Percentiles rank a stretch among this genome's conserved stretches.
These are phyloP conservation scores for Acleris laterana DNA, from an alignment of 2,888 invertebrate species.

Conservation along the genomic window DNA sequence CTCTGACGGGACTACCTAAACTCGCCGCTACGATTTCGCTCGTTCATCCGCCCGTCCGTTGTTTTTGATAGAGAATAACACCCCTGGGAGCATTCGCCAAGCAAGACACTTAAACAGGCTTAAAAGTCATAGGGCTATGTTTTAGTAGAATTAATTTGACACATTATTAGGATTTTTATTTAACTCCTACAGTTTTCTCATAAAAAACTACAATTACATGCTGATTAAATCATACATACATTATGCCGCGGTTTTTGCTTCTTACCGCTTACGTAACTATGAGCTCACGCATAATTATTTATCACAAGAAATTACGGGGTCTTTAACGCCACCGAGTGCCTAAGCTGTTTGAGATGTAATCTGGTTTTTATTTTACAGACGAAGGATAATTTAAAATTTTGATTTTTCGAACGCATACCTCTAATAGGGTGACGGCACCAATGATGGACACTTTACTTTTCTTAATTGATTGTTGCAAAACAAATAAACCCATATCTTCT, in stretches of 20 bases:
- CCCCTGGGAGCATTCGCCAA: too few relatives aligned
- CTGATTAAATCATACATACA: conserved; percentile 25
- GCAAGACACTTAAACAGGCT: too few relatives aligned
- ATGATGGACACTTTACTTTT: too few relatives aligned
- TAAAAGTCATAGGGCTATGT: too few relatives aligned
- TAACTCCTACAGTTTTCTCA: not conserved
- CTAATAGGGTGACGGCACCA: too few relatives aligned
- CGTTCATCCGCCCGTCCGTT: too few relatives aligned
- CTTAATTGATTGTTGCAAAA: too few relatives aligned
- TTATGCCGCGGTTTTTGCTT: conserved; percentile 50
- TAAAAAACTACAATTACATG: conserved; percentile 8
- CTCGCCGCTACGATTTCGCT: too few relatives aligned
- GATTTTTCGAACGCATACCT: not conserved
- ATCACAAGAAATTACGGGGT: conserved; percentile 22
- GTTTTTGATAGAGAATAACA: too few relatives aligned
- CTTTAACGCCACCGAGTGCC: conserved; percentile 7
- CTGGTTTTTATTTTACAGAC: not conserved
- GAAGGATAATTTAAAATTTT: not conserved
- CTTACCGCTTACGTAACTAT: conserved; percentile 59
- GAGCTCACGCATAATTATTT: conserved; percentile 57
- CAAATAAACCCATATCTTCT: too few relatives aligned
- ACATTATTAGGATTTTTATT: not conserved
- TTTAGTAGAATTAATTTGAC: too few relatives aligned
- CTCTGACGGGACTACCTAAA: too few relatives aligned
- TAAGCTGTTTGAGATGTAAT: not conserved